Percentiles rank a stretch among this genome's conserved stretches.
Conservation (phyloP, 2,113 vertebrate species). For the Saccopteryx leptura region DNA sequence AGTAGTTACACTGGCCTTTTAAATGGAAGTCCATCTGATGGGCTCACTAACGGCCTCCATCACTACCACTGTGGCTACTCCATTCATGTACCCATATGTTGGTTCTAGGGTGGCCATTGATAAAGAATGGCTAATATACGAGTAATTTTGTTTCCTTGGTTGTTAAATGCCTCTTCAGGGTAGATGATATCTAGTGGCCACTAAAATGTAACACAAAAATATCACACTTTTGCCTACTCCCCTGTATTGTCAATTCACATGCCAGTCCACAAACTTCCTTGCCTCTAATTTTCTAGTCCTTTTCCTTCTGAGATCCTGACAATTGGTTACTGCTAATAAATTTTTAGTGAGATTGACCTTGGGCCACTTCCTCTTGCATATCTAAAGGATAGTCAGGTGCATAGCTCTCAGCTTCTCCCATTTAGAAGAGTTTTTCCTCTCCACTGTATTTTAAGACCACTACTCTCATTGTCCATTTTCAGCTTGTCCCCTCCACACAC, state of each 20-base stretch:
- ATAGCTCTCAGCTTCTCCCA: background rate
- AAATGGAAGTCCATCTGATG: background rate
- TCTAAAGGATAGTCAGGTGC: background rate
- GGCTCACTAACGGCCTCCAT: background rate
- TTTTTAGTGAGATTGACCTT: background rate
- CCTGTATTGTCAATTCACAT: background rate
- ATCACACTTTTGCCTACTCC: background rate
- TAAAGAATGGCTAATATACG: background rate
- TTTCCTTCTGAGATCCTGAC: background rate
- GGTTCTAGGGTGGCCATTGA: background rate
- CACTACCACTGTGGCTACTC: background rate
- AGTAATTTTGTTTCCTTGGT: background rate
- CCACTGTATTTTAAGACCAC: background rate
- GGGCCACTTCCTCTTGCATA: background rate
- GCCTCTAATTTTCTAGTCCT: slow-evolving; percentile 1
- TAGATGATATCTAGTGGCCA: background rate
- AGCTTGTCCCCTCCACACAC: background rate
- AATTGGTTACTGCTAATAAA: background rate
- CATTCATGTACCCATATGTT: background rate
- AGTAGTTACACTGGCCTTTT: background rate
- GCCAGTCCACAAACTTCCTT: background rate
- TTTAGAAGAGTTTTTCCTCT: background rate
- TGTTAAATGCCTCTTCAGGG: background rate
- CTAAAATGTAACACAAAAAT: background rate
- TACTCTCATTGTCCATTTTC: background rate